Percentiles rank a stretch among this genome's conserved stretches.
These are phyloP conservation scores for Drosophila sp. DNA, from an alignment of 1,140 invertebrate species.

Conservation along the genomic window DNA sequence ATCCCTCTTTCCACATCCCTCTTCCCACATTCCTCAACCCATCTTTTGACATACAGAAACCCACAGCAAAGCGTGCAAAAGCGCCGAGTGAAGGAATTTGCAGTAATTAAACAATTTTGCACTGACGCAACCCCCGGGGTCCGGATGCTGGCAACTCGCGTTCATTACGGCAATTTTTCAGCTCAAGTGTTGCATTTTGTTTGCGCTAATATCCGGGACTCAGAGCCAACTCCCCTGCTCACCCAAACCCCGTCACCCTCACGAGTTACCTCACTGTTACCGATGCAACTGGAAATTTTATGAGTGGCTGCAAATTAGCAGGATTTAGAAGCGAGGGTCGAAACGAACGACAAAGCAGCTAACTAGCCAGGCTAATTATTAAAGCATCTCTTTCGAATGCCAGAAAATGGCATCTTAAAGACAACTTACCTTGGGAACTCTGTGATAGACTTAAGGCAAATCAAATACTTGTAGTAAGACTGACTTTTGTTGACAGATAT, in stretches of 20 bases:
- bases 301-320: slow-evolving; percentile 80
- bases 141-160: slow-evolving; percentile 53
- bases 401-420: slow-evolving; percentile 27
- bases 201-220: slow-evolving; percentile 76
- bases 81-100: slow-evolving; percentile 69
- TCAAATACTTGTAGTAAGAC: slow-evolving; percentile 64
- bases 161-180: slow-evolving; percentile 82
- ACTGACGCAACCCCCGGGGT: slow-evolving; percentile 59
- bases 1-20: background rate
- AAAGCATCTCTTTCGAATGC: slow-evolving; percentile 57
- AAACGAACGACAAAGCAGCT: slow-evolving; percentile 31
- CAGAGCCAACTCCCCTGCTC: background rate
- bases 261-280: slow-evolving; percentile 22
- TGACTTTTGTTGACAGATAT: slow-evolving; percentile 66
- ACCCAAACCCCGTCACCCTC: no score
- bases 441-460: slow-evolving; percentile 31
- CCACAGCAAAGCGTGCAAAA: slow-evolving; percentile 52
- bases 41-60: slow-evolving; percentile 13
- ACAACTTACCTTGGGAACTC: slow-evolving; percentile 52
- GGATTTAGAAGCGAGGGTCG: slow-evolving; percentile 60
- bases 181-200: slow-evolving; percentile 82
- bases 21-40: background rate
- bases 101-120: slow-evolving; percentile 81
- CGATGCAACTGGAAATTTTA: slow-evolving; percentile 61
- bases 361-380: slow-evolving; percentile 58